A percentile compares a stretch with the other conserved stretches of the same genome.
Conservation (phyloP, 2,797 vertebrate genomes). For the Sciaenops ocellatus region DNA sequence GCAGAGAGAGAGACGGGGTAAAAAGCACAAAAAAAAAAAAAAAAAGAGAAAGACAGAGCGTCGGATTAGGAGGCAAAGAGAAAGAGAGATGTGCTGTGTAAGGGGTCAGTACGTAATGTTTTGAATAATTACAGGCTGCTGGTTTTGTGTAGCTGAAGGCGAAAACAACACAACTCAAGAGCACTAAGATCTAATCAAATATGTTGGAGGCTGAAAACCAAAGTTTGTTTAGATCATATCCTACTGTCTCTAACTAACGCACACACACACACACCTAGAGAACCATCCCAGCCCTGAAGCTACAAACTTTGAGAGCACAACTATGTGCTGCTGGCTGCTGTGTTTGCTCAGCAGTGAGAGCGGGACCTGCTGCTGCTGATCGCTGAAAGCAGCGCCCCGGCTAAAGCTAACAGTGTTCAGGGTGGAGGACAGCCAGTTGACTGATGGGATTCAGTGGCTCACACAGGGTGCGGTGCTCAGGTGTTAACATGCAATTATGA, state of each 20-base stretch:
- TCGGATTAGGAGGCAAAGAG: conserved; percentile 43
- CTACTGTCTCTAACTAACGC: conserved; percentile 29
- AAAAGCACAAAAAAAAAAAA: neutral
- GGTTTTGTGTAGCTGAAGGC: conserved; percentile 53
- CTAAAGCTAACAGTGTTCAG: conserved; percentile 74
- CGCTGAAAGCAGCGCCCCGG: conserved; percentile 61
- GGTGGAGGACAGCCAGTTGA: conserved; percentile 81
- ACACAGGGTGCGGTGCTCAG: conserved; percentile 80
- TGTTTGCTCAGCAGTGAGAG: conserved; percentile 81
- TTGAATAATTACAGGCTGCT: conserved; percentile 61
- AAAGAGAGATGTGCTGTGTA: conserved; percentile 36
- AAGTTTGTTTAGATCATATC: conserved; percentile 70
- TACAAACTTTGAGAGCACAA: conserved; percentile 81
- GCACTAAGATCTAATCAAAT: conserved; percentile 59
- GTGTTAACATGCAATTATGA: conserved; percentile 86
- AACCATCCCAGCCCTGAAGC: conserved; percentile 85
- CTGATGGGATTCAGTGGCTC: conserved; percentile 84
- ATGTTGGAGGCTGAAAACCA: conserved; percentile 49
- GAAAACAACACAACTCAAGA: conserved; percentile 50
- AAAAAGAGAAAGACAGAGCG: conserved; percentile 37
- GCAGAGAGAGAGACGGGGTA: conserved; percentile 23
- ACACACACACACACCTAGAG: conserved; percentile 35
- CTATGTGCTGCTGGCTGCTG: conserved; percentile 69
- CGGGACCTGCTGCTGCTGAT: conserved; percentile 64
- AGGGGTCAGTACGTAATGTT: conserved; percentile 53